phyloP scores from a whole-genome alignment of 1,140 invertebrate genomes.

The Acromyrmex echinatior region DNA sequence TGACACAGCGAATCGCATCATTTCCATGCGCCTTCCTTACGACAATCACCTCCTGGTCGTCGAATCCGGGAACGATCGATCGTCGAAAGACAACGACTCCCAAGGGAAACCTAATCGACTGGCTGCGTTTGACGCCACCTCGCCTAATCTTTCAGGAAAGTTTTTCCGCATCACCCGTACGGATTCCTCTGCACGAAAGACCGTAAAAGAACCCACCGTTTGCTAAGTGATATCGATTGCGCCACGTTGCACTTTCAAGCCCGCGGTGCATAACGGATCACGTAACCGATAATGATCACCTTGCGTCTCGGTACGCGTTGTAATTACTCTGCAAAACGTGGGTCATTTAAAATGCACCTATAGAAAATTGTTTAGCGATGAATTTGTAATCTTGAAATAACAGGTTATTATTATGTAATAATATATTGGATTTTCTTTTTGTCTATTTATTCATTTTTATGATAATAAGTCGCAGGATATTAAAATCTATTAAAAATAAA shows the following conservation, averaged over 20 bases:
- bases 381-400: conserved; percentile 22
- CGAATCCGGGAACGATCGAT: conserved; percentile 42
- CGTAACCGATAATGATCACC: conserved; percentile 52
- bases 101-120: conserved; percentile 27
- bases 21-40: neutral
- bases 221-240: conserved; percentile 60
- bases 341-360: neutral
- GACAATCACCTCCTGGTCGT: neutral
- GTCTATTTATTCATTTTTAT: neutral
- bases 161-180: conserved; percentile 20
- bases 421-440: neutral
- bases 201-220: conserved; percentile 16
- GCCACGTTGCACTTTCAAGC: conserved; percentile 35
- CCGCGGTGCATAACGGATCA: conserved; percentile 54
- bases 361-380: neutral
- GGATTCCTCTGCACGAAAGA: conserved; percentile 4
- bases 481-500: conserved; percentile 17
- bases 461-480: neutral
- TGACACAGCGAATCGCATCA: neutral
- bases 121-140: conserved; percentile 22
- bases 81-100: conserved; percentile 19
- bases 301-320: neutral
- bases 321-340: conserved; percentile 24
- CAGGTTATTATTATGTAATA: neutral
- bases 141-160: conserved; percentile 26